Base-by-base conservation (phyloP, 2,113 vertebrate genomes). In the Rhinogobius similis region DNA sequence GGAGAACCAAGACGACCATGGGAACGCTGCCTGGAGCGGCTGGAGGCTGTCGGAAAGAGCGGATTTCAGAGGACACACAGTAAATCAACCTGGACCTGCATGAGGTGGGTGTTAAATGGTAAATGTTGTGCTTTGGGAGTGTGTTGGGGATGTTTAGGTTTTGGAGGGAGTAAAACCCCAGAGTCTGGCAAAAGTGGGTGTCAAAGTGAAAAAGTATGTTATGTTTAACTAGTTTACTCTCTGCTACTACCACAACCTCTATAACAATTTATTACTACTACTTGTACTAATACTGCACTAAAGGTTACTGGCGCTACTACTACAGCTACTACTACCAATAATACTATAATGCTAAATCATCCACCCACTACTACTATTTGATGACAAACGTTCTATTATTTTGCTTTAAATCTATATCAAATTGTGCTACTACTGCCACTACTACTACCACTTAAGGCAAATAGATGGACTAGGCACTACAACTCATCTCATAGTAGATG, bases 51-150 rank as follows among this genome's bases (percentile, higher is more conserved):
- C 2, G 36, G 62, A 52, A 77, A 61, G 26, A 75, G 62, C 16
- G 62, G 55, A 75, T 70, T 74, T 64, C 48, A 4, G 70, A 67
- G 68, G 65, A 67, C 68, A 24, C 65, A 71, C 20, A 62, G 67
- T 79, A 77, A 75, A 85, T 86, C 76, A 82, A 36, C 14, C 23
- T 65, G 72, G 62, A 67, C 68, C 76, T 55, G 52, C 23, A 3
- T 27, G 24, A 64, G 62, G 74, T 68, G 39, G 23, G 63, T 24
- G 44, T 53, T 65, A 55, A 52, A 76, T 63, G 76, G 29, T 74
- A 24, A 44, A 67, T 3, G 29, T 20, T 65, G 48, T 36, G 44
- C 53, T 67, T 29, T 58, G 0, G 52, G 26, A 56, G 62, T 55
- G 36, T 23, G 6, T 18, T 64, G 55, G 59, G 64, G 2, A 53